Evolutionary conservation across 2,888 invertebrate genomes (phyloP), one percentile per base, ranked within the genome.

Genomic region (Crepidodera aurea): DNA sequence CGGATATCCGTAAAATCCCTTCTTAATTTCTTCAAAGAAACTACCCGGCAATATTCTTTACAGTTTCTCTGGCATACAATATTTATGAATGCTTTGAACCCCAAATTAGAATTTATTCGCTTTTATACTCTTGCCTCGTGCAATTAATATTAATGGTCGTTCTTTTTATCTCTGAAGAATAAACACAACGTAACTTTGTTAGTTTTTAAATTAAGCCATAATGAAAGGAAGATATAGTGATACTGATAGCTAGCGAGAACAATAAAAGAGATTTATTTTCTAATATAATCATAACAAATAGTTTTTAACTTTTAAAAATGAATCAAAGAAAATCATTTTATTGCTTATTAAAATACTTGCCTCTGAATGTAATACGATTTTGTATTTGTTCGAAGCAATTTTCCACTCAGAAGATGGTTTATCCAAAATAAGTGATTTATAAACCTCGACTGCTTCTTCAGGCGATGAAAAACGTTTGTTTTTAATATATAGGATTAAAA

Each of bases 151-250:
- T 50, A 58, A 58, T 58, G 51, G 51, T 22, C 53, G 22, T 51
- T 58, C 37, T 46, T 27, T 50, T 58, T 51, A 48, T 58, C 40
- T 32, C 40, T 29, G 37, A 40, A 58, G 51, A 42, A 40, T 42
- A 27, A 58, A 58, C 42, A 58, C 19, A 34, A 40, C 58, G 32
- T 13, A 51, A 73, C 72, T 60, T 69, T 64, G 53, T 53, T 53
- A 53, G 53, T 53, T 53, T 39, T 53, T 25, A 53, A 53, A 53
- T 53, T 53, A 53, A 39, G 37, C 19, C 15, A 12, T 53, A 53
- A 53, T 53, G 53, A 53, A 53, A 53, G 15, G 53, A 53, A 25
- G 22, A 53, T 53, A 19, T 53, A 40, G 15, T 37, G 53, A 7
- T 16, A 50, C 15, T 40, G 40, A 40, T 50, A 40, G 40, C 40